Conservation (phyloP, 2,888 invertebrate species). For the Gonocerus acuteangulatus region DNA sequence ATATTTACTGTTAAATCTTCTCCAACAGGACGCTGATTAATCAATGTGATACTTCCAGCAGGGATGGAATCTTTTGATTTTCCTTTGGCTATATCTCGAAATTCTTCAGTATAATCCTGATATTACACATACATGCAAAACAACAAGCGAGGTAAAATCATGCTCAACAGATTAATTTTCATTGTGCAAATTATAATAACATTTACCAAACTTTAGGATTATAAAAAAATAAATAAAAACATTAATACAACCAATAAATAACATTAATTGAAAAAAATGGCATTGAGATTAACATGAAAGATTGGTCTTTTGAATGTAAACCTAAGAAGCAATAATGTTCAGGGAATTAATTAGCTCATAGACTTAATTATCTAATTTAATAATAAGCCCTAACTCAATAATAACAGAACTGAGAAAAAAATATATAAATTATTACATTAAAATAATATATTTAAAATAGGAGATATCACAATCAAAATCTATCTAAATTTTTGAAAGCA, state of each 20-base stretch:
- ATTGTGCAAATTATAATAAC: background rate
- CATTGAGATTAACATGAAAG: no score
- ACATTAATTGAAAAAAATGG: no score
- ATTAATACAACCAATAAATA: background rate
- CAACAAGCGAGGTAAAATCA: constrained; percentile 40
- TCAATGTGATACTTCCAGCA: constrained; percentile 85
- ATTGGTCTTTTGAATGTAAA: no score
- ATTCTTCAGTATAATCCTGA: constrained; percentile 94
- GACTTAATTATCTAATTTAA: no score
- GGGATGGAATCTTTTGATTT: constrained; percentile 88
- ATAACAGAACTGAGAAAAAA: no score
- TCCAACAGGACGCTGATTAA: constrained; percentile 90
- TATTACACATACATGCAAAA: constrained; percentile 43
- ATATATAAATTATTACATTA: no score
- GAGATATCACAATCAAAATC: no score
- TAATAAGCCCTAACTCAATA: no score
- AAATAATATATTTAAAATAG: no score
- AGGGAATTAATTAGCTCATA: no score
- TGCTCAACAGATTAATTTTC: constrained; percentile 12
- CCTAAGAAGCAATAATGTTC: no score
- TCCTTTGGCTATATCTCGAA: constrained; percentile 92
- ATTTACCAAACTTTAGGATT: constrained; percentile 5
- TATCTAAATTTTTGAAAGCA: no score
- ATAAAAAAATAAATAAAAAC: constrained; percentile 20
- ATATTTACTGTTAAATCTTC: constrained; percentile 80